These are phyloP conservation scores for Calyptomena viridis DNA, from an alignment of 2,113 vertebrate species.

Conservation along the genomic window DNA sequence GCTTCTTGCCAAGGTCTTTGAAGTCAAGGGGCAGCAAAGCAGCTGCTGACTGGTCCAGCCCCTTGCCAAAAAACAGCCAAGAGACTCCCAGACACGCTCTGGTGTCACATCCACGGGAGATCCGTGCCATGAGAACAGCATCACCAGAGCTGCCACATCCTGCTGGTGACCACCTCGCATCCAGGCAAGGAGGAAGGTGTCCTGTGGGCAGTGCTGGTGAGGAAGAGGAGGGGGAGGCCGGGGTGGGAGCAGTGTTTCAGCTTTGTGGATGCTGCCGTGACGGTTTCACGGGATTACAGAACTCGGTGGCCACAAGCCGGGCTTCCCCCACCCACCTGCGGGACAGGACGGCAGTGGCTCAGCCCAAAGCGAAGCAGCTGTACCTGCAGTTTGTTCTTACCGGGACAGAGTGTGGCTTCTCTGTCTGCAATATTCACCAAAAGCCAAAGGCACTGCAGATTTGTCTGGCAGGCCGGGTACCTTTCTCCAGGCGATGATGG, in stretches of 20 bases:
- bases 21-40: not conserved
- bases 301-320: slow-evolving; percentile 5
- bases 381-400: slow-evolving; percentile 72
- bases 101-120: not conserved
- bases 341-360: slow-evolving; percentile 65
- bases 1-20: not conserved
- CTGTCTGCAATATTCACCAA: slow-evolving; percentile 73
- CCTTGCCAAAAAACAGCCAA: not conserved
- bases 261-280: slow-evolving; percentile 14
- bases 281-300: not conserved
- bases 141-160: not conserved
- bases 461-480: slow-evolving; percentile 78
- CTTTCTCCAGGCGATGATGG: slow-evolving; percentile 97
- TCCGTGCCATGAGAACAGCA: accelerated
- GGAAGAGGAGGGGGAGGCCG: not conserved
- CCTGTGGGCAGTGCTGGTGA: not conserved
- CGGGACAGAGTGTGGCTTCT: slow-evolving; percentile 70
- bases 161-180: not conserved
- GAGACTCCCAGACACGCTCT: not conserved
- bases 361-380: slow-evolving; percentile 69
- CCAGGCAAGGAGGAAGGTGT: not conserved
- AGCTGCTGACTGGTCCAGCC: not conserved
- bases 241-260: not conserved
- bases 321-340: slow-evolving; percentile 67
- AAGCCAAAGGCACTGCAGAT: slow-evolving; percentile 75